Evolutionary conservation across 1,140 invertebrate species (phyloP).

Genomic region (Musca vetustissima): DNA sequence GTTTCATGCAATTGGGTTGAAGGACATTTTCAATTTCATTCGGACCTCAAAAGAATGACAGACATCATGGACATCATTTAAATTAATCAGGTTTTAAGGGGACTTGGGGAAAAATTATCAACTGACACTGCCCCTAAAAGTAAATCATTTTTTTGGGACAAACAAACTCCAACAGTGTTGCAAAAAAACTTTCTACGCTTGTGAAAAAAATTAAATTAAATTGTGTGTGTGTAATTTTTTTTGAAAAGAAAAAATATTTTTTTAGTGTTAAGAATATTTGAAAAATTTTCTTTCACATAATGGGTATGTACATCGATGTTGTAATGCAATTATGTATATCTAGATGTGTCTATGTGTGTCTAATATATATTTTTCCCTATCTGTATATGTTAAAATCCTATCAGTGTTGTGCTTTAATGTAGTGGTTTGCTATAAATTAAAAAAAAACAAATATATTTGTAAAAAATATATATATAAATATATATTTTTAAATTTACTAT

Average conservation of each 20-base stretch:
- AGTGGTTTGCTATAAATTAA: background rate
- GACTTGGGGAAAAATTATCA: no score
- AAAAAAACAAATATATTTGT: no score
- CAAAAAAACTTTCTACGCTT: background rate
- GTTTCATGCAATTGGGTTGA: conserved; percentile 1
- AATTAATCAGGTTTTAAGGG: conserved; percentile 31
- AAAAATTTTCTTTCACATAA: background rate
- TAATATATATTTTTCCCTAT: conserved; percentile 38
- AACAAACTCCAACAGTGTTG: background rate
- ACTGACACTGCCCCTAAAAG: background rate
- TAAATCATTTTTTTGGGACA: background rate
- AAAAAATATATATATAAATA: no score
- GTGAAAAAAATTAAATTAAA: background rate
- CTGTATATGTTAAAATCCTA: conserved; percentile 1
- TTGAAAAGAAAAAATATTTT: no score
- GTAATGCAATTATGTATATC: conserved; percentile 49
- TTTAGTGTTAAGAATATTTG: no score
- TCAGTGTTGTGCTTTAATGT: conserved; percentile 20
- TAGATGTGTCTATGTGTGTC: conserved; percentile 42
- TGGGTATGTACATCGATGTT: conserved; percentile 54
- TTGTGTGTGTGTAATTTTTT: background rate
- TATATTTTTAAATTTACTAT: no score
- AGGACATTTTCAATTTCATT: conserved; percentile 18
- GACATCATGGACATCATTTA: no score
- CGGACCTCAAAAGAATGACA: no score